phyloP scores from a whole-genome alignment of 2,797 vertebrate genomes.

The Phataginus tetradactyla region DNA sequence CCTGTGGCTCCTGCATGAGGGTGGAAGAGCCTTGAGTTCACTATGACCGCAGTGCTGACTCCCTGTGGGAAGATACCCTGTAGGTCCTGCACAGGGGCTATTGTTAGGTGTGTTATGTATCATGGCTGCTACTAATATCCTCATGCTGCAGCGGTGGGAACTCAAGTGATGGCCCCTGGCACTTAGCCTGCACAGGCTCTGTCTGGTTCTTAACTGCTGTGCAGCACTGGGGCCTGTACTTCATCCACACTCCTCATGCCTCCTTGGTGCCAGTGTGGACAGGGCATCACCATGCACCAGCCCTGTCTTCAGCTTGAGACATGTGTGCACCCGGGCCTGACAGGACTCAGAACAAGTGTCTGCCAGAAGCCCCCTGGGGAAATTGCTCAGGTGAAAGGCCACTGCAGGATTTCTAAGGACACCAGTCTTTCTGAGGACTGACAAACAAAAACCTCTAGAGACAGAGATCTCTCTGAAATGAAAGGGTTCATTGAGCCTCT shows the following conservation, averaged over 20 bases:
- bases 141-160: background rate
- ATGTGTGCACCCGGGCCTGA: background rate
- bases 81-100: background rate
- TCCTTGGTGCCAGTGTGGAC: too few species aligned
- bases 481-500: too few species aligned
- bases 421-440: background rate
- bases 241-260: too few species aligned
- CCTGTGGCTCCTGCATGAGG: background rate
- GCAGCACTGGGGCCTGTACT: background rate
- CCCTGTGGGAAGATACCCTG: background rate
- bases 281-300: too few species aligned
- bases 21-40: background rate
- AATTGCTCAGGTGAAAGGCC: background rate
- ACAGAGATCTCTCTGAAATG: too few species aligned
- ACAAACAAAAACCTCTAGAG: too few species aligned
- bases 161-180: background rate
- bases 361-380: background rate
- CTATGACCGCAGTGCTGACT: background rate
- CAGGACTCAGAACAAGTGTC: background rate
- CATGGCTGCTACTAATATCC: background rate
- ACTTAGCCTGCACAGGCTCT: background rate
- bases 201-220: background rate
- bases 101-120: background rate
- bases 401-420: background rate
- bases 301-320: too few species aligned